Evolutionary conservation across 2,113 vertebrate genomes (phyloP).

Genomic region (Cebus imitator): DNA sequence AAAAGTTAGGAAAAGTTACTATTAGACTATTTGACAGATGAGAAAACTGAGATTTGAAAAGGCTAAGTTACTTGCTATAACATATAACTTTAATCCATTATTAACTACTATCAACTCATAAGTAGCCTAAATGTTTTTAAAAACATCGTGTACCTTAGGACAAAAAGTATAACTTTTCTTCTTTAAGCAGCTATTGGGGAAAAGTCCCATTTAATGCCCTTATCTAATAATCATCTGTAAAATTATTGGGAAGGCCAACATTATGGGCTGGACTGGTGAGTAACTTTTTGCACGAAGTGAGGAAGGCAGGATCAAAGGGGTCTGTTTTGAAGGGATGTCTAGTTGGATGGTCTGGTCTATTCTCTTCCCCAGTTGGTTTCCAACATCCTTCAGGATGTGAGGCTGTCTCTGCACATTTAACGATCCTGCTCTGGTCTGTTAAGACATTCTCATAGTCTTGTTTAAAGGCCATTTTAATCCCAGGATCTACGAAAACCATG

Average conservation of each 20-base stretch:
- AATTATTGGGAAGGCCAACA: background rate
- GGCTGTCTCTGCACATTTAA: background rate
- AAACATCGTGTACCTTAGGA: background rate
- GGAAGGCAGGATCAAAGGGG: background rate
- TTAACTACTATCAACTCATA: background rate
- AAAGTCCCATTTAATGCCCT: background rate
- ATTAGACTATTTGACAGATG: background rate
- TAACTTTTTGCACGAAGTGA: background rate
- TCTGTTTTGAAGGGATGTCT: background rate
- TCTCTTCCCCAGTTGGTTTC: background rate
- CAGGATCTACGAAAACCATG: background rate
- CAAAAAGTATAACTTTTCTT: background rate
- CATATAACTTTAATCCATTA: background rate
- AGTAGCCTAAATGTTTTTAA: background rate
- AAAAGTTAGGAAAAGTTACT: background rate
- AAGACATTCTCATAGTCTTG: background rate
- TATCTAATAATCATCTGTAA: background rate
- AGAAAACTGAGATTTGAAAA: slow-evolving; percentile 26
- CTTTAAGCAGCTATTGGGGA: background rate
- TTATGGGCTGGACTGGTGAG: background rate
- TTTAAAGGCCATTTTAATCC: background rate
- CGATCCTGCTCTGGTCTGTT: background rate
- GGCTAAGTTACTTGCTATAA: background rate
- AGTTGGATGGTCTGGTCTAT: background rate
- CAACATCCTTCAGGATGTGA: background rate